These are phyloP conservation scores for Atrichornis clamosus DNA, from an alignment of 2,113 vertebrate species.

Conservation along the genomic window DNA sequence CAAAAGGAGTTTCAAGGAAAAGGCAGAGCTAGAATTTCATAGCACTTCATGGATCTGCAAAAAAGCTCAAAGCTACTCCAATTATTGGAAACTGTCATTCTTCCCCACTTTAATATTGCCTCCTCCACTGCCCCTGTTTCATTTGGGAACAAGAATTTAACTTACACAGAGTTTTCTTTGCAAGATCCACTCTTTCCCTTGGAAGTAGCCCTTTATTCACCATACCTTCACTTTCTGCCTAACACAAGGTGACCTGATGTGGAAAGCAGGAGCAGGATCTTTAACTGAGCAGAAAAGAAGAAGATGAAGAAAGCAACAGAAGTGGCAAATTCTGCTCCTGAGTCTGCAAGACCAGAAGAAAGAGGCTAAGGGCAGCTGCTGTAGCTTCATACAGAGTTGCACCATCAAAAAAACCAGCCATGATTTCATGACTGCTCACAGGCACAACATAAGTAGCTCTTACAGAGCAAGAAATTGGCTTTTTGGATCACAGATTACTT, in stretches of 20 bases:
- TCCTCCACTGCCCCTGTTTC: not conserved
- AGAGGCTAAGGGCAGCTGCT: not conserved
- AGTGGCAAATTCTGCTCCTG: not conserved
- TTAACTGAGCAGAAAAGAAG: not conserved
- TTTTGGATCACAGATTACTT: not conserved
- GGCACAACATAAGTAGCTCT: not conserved
- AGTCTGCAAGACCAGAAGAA: not conserved
- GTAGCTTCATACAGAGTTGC: not conserved
- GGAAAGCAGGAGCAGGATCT: not conserved
- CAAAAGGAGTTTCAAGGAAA: not conserved
- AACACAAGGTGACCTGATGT: not conserved
- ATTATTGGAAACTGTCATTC: not conserved
- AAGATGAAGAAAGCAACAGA: not conserved
- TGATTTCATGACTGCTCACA: not conserved
- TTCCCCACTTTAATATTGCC: not conserved
- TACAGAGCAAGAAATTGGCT: not conserved
- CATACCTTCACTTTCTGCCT: not conserved
- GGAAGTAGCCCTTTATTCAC: not conserved
- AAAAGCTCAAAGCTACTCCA: not conserved
- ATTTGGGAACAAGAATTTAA: not conserved
- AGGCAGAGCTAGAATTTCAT: not conserved
- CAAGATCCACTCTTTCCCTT: not conserved
- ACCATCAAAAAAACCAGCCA: not conserved
- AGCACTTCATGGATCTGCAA: not conserved
- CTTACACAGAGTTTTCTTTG: not conserved